These are phyloP conservation scores for Columbina picui DNA, from an alignment of 2,113 vertebrate species.

Conservation along the genomic window DNA sequence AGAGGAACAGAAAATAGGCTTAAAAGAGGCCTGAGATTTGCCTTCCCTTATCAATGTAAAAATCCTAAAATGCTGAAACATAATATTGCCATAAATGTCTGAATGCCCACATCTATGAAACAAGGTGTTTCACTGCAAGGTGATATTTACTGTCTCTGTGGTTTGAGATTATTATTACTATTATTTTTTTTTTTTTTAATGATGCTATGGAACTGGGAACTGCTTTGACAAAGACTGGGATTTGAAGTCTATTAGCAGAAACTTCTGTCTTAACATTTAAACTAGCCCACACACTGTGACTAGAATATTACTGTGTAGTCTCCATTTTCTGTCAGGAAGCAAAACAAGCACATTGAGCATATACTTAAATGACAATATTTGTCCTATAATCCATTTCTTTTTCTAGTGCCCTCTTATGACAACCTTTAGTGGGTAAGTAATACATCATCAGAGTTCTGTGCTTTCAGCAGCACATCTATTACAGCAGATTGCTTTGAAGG, in stretches of 20 bases:
- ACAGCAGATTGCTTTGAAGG: slow-evolving; percentile 19
- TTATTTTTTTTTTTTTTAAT: too few species aligned
- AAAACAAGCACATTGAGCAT: background rate
- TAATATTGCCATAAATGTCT: background rate
- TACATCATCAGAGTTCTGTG: slow-evolving; percentile 12
- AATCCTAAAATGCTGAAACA: background rate
- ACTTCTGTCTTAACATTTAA: slow-evolving; percentile 24
- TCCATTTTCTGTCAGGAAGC: background rate
- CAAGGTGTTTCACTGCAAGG: background rate
- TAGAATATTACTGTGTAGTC: background rate
- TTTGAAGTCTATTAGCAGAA: background rate
- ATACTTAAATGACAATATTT: background rate
- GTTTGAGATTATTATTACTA: background rate
- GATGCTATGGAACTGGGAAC: background rate
- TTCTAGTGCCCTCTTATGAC: background rate
- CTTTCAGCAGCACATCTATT: slow-evolving; percentile 27
- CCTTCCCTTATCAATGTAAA: background rate
- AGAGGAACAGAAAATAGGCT: background rate
- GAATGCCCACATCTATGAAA: background rate
- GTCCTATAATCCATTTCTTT: background rate
- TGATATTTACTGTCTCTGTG: background rate
- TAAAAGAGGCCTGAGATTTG: background rate
- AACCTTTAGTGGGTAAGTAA: slow-evolving; percentile 31
- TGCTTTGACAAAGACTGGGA: background rate
- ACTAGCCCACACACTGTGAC: background rate